Evolutionary conservation across 2,113 vertebrate genomes (phyloP).

Genomic region (Dolichallabes microphthalmus): DNA sequence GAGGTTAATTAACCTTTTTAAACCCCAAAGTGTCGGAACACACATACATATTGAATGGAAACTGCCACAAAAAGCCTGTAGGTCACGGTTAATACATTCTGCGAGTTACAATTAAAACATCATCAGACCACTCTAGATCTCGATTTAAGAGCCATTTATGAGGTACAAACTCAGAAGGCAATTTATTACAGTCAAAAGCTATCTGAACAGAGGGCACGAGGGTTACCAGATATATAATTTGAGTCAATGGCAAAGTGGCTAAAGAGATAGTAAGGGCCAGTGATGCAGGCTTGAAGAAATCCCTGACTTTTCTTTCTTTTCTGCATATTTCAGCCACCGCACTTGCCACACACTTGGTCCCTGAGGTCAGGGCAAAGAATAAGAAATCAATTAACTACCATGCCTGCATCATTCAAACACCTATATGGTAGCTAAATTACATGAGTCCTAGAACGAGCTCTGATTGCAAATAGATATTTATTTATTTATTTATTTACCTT

Average conservation of each 20-base stretch:
- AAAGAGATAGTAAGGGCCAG: constrained; percentile 58
- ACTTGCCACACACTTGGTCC: constrained; percentile 28
- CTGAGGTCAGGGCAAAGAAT: not conserved
- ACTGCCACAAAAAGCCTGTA: constrained; percentile 75
- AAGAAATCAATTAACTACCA: not conserved
- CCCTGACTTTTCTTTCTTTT: constrained; percentile 21
- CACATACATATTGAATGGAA: constrained; percentile 80
- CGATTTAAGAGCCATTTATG: constrained; percentile 72
- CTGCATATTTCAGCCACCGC: constrained; percentile 33
- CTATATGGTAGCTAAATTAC: constrained; percentile 30
- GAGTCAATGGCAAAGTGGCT: constrained; percentile 61
- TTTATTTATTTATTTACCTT: not conserved
- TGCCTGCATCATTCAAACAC: not conserved
- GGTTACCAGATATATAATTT: constrained; percentile 73
- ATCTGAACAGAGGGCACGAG: constrained; percentile 61
- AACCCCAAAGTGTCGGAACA: constrained; percentile 77
- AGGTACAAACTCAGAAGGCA: constrained; percentile 66
- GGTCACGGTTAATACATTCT: constrained; percentile 75
- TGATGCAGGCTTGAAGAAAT: constrained; percentile 54
- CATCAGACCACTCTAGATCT: constrained; percentile 70
- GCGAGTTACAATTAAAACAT: constrained; percentile 76
- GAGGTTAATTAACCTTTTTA: constrained; percentile 94
- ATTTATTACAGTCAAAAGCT: constrained; percentile 72
- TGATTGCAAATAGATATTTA: not conserved
- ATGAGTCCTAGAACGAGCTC: not conserved